Conservation (phyloP, 2,797 vertebrate species). For the Lepus oiostolus region DNA sequence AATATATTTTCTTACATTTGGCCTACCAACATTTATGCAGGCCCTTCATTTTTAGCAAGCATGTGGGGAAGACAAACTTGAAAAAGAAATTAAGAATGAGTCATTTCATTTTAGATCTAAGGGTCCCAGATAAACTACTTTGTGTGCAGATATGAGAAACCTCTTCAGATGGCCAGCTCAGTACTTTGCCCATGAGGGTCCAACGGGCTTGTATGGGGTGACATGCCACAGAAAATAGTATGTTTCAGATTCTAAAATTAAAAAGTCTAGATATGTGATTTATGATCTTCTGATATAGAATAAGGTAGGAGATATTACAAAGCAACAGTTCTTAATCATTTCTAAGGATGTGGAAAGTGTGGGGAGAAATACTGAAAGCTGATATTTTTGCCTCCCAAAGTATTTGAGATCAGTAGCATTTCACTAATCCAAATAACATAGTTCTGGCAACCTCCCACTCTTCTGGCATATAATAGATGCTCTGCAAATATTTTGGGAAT, state of each 20-base stretch:
- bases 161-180: background rate
- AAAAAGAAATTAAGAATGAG: background rate
- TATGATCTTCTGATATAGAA: background rate
- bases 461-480: background rate
- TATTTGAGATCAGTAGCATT: background rate
- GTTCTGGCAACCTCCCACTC: background rate
- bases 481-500: conserved; percentile 40
- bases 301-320: background rate
- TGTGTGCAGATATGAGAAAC: background rate
- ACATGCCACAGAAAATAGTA: background rate
- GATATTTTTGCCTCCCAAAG: background rate
- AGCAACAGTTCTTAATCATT: background rate
- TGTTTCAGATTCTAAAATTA: background rate
- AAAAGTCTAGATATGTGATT: background rate
- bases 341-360: background rate
- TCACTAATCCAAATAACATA: conserved; percentile 27
- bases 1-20: conserved; percentile 34
- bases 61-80: background rate
- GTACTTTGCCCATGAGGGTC: background rate
- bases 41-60: conserved; percentile 44
- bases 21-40: background rate
- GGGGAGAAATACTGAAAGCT: background rate
- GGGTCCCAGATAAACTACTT: background rate
- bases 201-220: background rate
- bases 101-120: background rate